Base-by-base conservation (phyloP, 2,797 vertebrate species). In the Gallinago stenura region DNA sequence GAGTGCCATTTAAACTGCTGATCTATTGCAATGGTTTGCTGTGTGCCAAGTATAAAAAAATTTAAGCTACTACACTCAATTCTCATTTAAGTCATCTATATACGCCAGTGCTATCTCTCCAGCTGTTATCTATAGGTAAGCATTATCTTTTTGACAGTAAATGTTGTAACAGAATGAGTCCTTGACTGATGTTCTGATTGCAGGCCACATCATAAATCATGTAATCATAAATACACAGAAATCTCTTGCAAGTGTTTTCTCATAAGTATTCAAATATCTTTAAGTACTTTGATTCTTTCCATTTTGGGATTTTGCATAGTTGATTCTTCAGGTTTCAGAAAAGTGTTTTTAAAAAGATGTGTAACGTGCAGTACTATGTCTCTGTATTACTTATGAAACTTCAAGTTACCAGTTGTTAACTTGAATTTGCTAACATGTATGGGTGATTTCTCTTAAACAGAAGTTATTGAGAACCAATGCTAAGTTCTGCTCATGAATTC, bases 141-240 rank as follows among this genome's bases (percentile, higher is more conserved):
- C 10, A 51, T 83, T 96, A 69, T 35, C 66, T 93, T 78, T 83
- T 92, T 88, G 60, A 57, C 51, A 87, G 68, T 72, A 90, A 93
- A 85, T 48, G 8, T 83, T 90, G 39, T 87, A 94, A 91, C 64
- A 95, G 94, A 90, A 88, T 31, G 91, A 95, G 54, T 87, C 65
- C 58, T 56, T 89, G 77, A 88, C 57, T 83, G 77, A 83, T 91
- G 56, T 71, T 91, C 68, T 94, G 75, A 91, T 80, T 89, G 65
- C 65, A 89, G 91, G 26, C 46, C 81, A 61, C 62, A 62, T 81
- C 53, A 89, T 39, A 39, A 39, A 14, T 39, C 39, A 39, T 39
- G 69, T 78, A 91, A 76, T 64, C 91, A 93, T 39, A 93, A 91
- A 79, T 57, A 70, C 24, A 46, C 43, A 58, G 2, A 2, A 71